These are phyloP conservation scores for Basileuterus tristriatus DNA, from an alignment of 2,797 vertebrate genomes.

Conservation along the genomic window DNA sequence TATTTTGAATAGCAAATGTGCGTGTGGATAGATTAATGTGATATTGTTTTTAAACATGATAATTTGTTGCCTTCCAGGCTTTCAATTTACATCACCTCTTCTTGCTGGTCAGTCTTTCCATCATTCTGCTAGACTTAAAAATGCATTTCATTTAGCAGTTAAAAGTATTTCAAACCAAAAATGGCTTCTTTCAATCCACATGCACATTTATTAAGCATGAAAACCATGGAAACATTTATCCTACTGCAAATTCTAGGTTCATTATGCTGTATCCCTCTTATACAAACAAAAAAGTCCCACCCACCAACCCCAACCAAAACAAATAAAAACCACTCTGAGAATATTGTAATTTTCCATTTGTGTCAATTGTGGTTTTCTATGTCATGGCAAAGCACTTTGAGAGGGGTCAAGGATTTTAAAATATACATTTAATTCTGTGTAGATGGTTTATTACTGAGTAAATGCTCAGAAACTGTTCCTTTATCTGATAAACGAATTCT, in stretches of 20 bases:
- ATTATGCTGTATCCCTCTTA: not conserved
- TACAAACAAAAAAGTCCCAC: not conserved
- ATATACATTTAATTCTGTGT: not conserved
- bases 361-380: not conserved
- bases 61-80: not conserved
- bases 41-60: not conserved
- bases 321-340: not conserved
- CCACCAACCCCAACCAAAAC: not conserved
- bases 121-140: not conserved
- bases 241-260: not conserved
- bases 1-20: not conserved
- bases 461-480: not conserved
- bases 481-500: not conserved
- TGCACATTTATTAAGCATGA: not conserved
- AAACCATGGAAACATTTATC: not conserved
- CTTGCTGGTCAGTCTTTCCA: not conserved
- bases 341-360: not conserved
- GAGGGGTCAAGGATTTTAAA: not conserved
- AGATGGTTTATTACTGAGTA: not conserved
- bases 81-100: rapidly evolving
- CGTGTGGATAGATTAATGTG: not conserved
- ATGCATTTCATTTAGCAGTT: not conserved
- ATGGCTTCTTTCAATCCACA: not conserved
- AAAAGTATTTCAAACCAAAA: not conserved
- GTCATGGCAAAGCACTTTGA: not conserved